These are phyloP conservation scores for Otus sunia DNA, from an alignment of 2,113 vertebrate species.

Conservation along the genomic window DNA sequence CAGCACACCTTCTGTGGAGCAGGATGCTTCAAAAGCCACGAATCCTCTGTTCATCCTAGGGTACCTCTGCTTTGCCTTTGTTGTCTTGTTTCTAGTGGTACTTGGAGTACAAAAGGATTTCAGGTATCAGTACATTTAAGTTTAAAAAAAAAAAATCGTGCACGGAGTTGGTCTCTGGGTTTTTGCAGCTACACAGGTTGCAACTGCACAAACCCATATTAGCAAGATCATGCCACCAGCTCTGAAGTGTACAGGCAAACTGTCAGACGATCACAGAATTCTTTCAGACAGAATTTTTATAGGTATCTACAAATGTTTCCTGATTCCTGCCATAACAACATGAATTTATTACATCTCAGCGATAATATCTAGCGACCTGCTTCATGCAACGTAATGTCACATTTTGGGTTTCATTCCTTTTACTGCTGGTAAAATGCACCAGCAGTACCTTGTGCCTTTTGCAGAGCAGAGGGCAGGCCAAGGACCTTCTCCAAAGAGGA, in stretches of 20 bases:
- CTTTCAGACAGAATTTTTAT: not conserved
- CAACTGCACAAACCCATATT: not conserved
- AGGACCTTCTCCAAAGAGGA: constrained; percentile 34
- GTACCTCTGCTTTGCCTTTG: not conserved
- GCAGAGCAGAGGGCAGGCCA: constrained; percentile 1
- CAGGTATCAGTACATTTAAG: not conserved
- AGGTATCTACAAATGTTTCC: not conserved
- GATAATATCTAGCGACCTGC: not conserved
- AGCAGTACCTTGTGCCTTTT: not conserved
- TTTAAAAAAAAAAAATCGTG: not conserved
- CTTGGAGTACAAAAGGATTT: not conserved
- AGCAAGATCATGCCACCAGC: not conserved
- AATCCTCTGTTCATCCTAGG: not conserved
- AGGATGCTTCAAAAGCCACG: not conserved
- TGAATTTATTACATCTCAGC: not conserved
- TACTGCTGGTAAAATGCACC: not conserved
- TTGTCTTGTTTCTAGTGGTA: not conserved
- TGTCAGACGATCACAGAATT: not conserved
- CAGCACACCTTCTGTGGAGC: not conserved
- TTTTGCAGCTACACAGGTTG: not conserved
- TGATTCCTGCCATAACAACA: not conserved
- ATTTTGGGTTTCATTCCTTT: not conserved
- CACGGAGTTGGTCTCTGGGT: not conserved
- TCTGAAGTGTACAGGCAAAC: not conserved
- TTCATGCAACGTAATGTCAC: fast-evolving